Evolutionary conservation across 1,140 invertebrate species (phyloP), one percentile per base, ranked within the genome.

Genomic region (Psilanteris sp.): DNA sequence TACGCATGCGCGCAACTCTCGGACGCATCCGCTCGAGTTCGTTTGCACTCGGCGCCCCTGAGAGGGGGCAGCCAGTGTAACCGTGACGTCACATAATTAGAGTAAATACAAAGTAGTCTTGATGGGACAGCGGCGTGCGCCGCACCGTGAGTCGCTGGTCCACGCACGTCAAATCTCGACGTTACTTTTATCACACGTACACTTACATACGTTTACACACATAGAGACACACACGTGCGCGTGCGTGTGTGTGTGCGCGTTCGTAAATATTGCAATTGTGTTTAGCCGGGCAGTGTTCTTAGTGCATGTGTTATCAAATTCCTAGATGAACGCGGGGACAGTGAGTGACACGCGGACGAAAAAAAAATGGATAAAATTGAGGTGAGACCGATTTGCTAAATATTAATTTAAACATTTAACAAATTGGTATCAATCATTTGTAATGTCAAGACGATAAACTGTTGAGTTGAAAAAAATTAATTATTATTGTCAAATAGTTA

Each of bases 91-190:
- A 92, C 88, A 90, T 92, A 92, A 92, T 92, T 92, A 92, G 91
- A 92, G 91, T 92, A 92, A 92, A 92, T 92, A 92, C 91, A 92
- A 92, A 92, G 91, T 92, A 91, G 90, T 92, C 89, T 88, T 86
- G 90, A 90, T 91, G 89, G 90, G 90, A 90, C 89, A 90, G 90
- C 89, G 89, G 90, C 91, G 90, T 91, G 91, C 88, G 86, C 85
- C 87, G 85, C 84, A 89, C 85, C 89, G 86, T 84, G 78, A 85
- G 83, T 85, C 84, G 82, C 81, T 81, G 76, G 86, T 86, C 83
- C 87, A 87, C 82, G 85, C 85, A 87, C 86, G 81, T 88, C 85
- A 88, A 90, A 90, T 78, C 72, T 81, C 70, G 75, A 64, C 55
- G 55, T 77, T 64, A 61, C 61, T 66, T 61, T 79, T 81, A 76